Conservation (phyloP, 2,888 invertebrate species). For the Rhodophaea formosa region DNA sequence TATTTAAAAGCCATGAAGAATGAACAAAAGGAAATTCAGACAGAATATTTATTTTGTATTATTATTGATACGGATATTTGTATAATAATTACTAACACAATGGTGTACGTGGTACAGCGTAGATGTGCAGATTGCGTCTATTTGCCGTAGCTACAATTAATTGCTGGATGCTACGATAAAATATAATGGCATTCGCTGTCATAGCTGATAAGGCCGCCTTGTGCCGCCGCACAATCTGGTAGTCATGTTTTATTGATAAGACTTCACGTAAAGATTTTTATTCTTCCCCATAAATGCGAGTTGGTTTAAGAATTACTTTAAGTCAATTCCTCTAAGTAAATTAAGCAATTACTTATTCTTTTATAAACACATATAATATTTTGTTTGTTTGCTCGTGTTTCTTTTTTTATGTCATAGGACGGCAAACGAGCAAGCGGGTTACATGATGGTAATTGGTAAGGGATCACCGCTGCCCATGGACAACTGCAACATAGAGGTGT, state of each 20-base stretch:
- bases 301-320: conserved; percentile 11
- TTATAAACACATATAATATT: too few species aligned
- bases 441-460: too few species aligned
- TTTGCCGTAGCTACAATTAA: conserved; percentile 29
- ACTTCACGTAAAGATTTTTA: conserved; percentile 37
- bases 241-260: conserved; percentile 48
- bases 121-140: conserved; percentile 24
- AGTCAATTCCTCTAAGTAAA: background rate
- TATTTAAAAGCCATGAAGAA: too few species aligned
- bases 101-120: background rate
- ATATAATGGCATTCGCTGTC: conserved; percentile 41
- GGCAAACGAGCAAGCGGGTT: too few species aligned
- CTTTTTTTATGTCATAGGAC: too few species aligned
- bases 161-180: conserved; percentile 30
- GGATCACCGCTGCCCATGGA: too few species aligned
- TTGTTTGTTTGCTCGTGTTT: too few species aligned
- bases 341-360: background rate
- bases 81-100: background rate
- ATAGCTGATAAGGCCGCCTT: conserved; percentile 41
- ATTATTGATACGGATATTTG: background rate
- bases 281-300: conserved; percentile 19
- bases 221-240: conserved; percentile 36
- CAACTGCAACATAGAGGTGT: too few species aligned
- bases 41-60: background rate
- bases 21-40: too few species aligned